phyloP scores from a whole-genome alignment of 2,888 invertebrate genomes.

The Allygus modestus region DNA sequence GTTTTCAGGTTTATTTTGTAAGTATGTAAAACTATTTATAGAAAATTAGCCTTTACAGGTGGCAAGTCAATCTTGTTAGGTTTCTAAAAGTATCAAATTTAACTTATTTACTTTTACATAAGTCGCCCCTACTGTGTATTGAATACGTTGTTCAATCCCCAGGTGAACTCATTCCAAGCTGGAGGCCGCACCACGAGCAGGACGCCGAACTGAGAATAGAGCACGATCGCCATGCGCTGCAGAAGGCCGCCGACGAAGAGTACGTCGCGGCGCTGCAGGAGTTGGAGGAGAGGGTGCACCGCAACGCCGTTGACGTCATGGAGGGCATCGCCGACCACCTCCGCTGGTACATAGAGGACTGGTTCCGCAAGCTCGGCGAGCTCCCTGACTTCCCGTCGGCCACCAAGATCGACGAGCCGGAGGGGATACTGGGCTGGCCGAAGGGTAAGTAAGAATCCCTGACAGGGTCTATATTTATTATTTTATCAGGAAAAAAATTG shows the following conservation, averaged over 20 bases:
- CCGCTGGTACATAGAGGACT: slow-evolving; percentile 84
- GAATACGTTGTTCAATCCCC: too few relatives aligned
- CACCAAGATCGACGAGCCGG: slow-evolving; percentile 57
- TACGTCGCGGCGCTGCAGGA: not conserved
- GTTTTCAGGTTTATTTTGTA: too few relatives aligned
- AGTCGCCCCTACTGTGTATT: too few relatives aligned
- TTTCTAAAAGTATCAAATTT: too few relatives aligned
- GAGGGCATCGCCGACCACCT: slow-evolving; percentile 88
- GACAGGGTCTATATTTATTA: too few relatives aligned
- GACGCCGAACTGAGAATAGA: slow-evolving; percentile 72
- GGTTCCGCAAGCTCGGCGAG: slow-evolving; percentile 78
- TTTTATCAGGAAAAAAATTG: too few relatives aligned
- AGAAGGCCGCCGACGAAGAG: slow-evolving; percentile 77
- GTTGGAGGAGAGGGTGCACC: slow-evolving; percentile 72
- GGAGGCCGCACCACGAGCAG: slow-evolving; percentile 72
- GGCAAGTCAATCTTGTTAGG: too few relatives aligned
- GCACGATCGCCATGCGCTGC: slow-evolving; percentile 80
- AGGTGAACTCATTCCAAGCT: slow-evolving; percentile 74
- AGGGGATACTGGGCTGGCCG: slow-evolving; percentile 62
- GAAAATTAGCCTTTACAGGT: too few relatives aligned
- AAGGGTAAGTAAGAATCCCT: slow-evolving; percentile 57
- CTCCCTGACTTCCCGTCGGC: slow-evolving; percentile 80
- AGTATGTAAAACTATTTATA: too few relatives aligned
- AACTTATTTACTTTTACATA: too few relatives aligned
- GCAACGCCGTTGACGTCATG: slow-evolving; percentile 76